Evolutionary conservation across 1,140 invertebrate genomes (phyloP), one percentile per base, ranked within the genome.

Genomic region (Drosophila pectinifera): DNA sequence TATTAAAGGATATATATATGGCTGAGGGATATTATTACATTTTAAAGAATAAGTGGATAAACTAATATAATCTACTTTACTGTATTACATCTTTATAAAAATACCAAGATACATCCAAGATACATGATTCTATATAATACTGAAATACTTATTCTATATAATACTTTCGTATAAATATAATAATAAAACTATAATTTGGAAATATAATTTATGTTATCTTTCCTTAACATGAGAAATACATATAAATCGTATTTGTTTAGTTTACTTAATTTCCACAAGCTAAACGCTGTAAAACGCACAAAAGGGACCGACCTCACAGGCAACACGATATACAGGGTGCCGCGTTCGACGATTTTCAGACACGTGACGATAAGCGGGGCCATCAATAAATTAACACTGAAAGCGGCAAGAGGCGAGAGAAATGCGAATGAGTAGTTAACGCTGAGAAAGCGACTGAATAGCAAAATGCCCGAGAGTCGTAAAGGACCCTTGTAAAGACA

Each of bases 371-470:
- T 79, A 56, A 79, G 55, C 80, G 64, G 59, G 22, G 41, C 68
- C 62, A 67, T 76, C 80, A 84, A 85, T 84, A 84, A 83, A 76
- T 75, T 65, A 79, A 70, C 63, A 61, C 75, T 38, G 46, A 78
- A 83, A 61, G 46, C 55, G 39, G 41, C 16, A 34, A 57, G 31
- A 34, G 46, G 45, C 20, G 28, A 54, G 14, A 51, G 31, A 61
- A 78, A 59, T 42, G 56, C 39, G 64, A 59, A 54, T 56, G 64
- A 46, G 43, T 57, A 80, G 42, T 39, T 48, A 61, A 61, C 42
- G 48, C 42, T 51, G 38, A 70, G 41, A 39, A 43, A 46, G 67
- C 64, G 59, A 41, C 48, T 39, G 56, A 63, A 58, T 28, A 39
- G 36, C 34, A 36, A 72, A 70, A 57, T 45, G 67, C 18, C 22